These are phyloP conservation scores for Griposia aprilina DNA, from an alignment of 2,888 invertebrate genomes.

Conservation along the genomic window DNA sequence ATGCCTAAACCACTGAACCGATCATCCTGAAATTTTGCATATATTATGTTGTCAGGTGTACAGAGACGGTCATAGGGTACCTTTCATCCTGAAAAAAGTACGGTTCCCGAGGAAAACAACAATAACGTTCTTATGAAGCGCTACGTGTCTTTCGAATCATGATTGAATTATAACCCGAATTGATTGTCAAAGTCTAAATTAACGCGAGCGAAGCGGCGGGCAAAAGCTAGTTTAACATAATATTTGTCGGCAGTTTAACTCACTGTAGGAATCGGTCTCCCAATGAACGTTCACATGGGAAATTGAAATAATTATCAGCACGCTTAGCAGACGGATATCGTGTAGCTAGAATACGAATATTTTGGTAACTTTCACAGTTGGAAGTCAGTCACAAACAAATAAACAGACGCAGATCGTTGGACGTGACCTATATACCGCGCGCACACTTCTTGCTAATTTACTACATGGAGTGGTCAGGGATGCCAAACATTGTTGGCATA, in stretches of 20 bases:
- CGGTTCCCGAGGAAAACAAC: no score
- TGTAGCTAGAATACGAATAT: neutral
- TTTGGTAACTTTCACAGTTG: slow-evolving; percentile 1
- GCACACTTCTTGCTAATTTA: slow-evolving; percentile 23
- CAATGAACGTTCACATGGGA: neutral
- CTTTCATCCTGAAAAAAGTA: no score
- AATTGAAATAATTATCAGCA: neutral
- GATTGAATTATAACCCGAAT: no score
- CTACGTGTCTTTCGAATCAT: no score
- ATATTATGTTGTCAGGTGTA: no score
- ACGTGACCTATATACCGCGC: slow-evolving; percentile 29
- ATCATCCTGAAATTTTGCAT: no score
- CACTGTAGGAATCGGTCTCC: neutral
- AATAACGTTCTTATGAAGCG: no score
- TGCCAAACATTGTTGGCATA: slow-evolving; percentile 27
- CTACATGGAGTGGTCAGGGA: slow-evolving; percentile 3
- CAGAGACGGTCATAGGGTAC: no score
- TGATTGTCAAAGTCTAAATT: no score
- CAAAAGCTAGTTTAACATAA: no score
- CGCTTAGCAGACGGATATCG: neutral
- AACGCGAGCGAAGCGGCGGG: no score
- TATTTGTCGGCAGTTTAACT: neutral
- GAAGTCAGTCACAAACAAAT: slow-evolving; percentile 3
- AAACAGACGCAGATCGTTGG: slow-evolving; percentile 16
- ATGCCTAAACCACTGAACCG: no score